phyloP scores from a whole-genome alignment of 2,888 invertebrate genomes.

The Nomada goodeniana region DNA sequence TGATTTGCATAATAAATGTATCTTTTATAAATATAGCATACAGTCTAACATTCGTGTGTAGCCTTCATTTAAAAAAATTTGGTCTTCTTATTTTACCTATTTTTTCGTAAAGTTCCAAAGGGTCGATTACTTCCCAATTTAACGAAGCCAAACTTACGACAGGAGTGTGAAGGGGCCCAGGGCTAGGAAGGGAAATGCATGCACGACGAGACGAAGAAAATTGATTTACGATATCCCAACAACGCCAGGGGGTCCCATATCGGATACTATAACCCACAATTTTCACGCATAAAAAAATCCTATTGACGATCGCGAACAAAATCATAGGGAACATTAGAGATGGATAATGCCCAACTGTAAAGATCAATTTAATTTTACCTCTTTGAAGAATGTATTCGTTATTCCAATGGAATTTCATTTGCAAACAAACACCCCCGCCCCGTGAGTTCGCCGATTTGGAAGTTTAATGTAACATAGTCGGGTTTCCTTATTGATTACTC shows the following conservation, averaged over 20 bases:
- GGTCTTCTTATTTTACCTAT: constrained; percentile 11
- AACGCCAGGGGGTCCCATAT: constrained; percentile 37
- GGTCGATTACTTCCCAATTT: constrained; percentile 40
- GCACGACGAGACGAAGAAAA: constrained; percentile 55
- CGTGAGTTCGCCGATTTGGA: constrained; percentile 3
- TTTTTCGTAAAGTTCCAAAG: constrained; percentile 25
- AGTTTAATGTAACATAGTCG: constrained; percentile 19
- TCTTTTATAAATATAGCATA: neutral
- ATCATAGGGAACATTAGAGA: constrained; percentile 8
- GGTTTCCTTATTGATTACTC: neutral
- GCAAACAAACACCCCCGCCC: neutral
- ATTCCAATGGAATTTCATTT: constrained; percentile 26
- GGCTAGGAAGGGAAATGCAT: constrained; percentile 41
- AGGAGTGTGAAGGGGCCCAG: constrained; percentile 1
- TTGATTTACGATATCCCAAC: constrained; percentile 62
- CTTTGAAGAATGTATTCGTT: constrained; percentile 13
- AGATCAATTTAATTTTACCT: constrained; percentile 31
- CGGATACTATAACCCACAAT: constrained; percentile 54
- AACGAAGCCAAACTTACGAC: constrained; percentile 49
- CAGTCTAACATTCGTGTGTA: neutral
- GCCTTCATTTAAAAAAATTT: constrained; percentile 1
- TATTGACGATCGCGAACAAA: constrained; percentile 24
- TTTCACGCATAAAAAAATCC: constrained; percentile 52
- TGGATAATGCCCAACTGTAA: constrained; percentile 21
- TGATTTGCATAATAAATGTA: neutral